Percentiles rank a stretch among this genome's conserved stretches.
These are phyloP conservation scores for Sander lucioperca DNA, from an alignment of 2,113 vertebrate species.

Conservation along the genomic window DNA sequence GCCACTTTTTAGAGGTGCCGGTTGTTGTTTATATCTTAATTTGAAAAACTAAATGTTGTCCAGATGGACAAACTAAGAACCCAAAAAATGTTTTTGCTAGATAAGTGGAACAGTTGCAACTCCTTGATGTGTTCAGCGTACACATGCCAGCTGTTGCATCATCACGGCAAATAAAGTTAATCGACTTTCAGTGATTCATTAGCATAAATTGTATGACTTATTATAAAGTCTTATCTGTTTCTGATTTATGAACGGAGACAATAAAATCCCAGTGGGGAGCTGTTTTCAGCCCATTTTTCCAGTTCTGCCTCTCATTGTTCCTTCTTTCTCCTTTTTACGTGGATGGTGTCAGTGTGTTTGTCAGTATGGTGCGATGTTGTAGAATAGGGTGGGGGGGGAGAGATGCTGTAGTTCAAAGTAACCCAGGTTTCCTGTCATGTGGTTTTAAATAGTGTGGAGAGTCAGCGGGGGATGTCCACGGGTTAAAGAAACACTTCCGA, in stretches of 20 bases:
- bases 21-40: slow-evolving; percentile 59
- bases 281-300: not conserved
- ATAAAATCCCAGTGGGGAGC: not conserved
- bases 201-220: not conserved
- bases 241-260: slow-evolving; percentile 39
- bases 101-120: slow-evolving; percentile 22
- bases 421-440: slow-evolving; percentile 80
- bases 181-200: not conserved
- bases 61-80: slow-evolving; percentile 57
- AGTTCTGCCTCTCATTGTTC: not conserved
- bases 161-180: not conserved
- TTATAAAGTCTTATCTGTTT: slow-evolving; percentile 13
- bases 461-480: slow-evolving; percentile 74
- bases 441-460: slow-evolving; percentile 81
- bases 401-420: slow-evolving; percentile 73
- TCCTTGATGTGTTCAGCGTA: not conserved
- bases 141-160: slow-evolving; percentile 30
- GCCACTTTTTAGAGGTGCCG: slow-evolving; percentile 36
- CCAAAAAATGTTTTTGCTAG: not conserved
- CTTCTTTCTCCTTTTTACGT: not conserved
- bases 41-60: slow-evolving; percentile 46
- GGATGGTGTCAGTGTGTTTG: slow-evolving; percentile 57
- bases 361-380: slow-evolving; percentile 10
- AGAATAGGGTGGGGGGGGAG: not conserved
- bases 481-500: slow-evolving; percentile 79